Evolutionary conservation across 2,113 vertebrate species (phyloP), one percentile per base, ranked within the genome.

Genomic region (Oreocharis arfaki): DNA sequence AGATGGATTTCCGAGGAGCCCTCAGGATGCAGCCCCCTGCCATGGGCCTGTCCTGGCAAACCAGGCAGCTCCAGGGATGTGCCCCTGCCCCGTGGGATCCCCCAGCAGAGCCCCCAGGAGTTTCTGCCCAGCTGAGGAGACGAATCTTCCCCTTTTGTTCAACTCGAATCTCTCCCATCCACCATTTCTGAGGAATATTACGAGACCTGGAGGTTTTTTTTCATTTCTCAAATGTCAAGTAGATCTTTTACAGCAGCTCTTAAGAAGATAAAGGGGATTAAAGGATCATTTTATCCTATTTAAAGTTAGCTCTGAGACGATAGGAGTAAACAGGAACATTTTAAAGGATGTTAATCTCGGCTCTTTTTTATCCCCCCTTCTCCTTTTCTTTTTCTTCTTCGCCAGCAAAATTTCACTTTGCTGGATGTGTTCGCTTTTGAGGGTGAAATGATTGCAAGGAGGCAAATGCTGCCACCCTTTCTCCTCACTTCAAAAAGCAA

Each of bases 181-280:
- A 59, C 71, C 41, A 27, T 86, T 93, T 84, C 93, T 81, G 78
- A 96, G 83, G 60, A 96, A 69, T 59, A 83, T 68, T 93, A 47
- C 0, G 8, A 60, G 90, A 78, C 81, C 84, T 59, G 57, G 20
- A n/a, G 8, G 57, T 81, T 74, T 55, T 49, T 59, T 49, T 75
- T 59, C 27, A 7, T 63, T 95, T 86, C 94, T 90, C 92, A 97
- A 97, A 97, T 97, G 97, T 97, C 97, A 98, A 98, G 95, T 90
- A 92, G 91, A 87, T 96, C 95, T 97, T 97, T 97, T 96, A 96
- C 92, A 96, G 90, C 95, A 95, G 96, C 90, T 89, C 84, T 96
- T 93, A 97, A 93, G 96, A 94, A 97, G 96, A 97, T 97, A 95
- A 95, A 87, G 93, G 87, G 91, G 88, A 96, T 97, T 95, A 95